Conservation (phyloP, 1,140 invertebrate species). For the Anoplophora glabripennis region DNA sequence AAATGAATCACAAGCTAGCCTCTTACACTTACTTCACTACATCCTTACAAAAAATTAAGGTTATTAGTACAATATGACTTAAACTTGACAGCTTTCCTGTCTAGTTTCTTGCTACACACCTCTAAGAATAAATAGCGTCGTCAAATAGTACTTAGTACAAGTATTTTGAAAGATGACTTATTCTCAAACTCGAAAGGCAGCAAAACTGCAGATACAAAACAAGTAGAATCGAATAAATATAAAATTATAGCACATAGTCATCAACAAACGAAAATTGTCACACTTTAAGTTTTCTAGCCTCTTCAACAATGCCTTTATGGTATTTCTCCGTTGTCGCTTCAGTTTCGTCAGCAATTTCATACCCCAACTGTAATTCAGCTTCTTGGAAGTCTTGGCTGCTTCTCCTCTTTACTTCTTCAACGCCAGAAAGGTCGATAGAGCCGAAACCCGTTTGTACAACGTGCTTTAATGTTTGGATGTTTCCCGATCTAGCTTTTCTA, state of each 20-base stretch:
- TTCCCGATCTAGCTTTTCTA: conserved; percentile 34
- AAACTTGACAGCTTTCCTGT: no score
- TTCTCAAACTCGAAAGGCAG: background rate
- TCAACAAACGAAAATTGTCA: conserved; percentile 7
- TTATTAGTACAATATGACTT: no score
- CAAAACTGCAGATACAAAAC: background rate
- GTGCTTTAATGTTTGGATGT: conserved; percentile 43
- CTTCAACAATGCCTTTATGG: conserved; percentile 58
- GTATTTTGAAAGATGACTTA: no score
- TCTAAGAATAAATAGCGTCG: background rate
- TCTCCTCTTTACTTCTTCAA: conserved; percentile 41
- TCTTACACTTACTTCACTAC: no score
- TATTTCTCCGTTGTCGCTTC: conserved; percentile 54
- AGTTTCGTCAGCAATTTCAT: conserved; percentile 54
- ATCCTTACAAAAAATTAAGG: no score
- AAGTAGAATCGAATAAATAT: background rate
- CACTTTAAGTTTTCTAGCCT: conserved; percentile 45
- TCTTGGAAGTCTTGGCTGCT: conserved; percentile 53
- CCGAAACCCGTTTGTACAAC: conserved; percentile 43
- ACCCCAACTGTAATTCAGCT: conserved; percentile 54
- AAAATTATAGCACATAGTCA: background rate
- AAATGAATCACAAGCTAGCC: no score
- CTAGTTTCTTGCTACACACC: background rate
- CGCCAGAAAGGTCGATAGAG: conserved; percentile 37
- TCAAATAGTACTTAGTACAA: background rate